Conservation (phyloP, 2,797 vertebrate species). For the Austrolebias charrua region DNA sequence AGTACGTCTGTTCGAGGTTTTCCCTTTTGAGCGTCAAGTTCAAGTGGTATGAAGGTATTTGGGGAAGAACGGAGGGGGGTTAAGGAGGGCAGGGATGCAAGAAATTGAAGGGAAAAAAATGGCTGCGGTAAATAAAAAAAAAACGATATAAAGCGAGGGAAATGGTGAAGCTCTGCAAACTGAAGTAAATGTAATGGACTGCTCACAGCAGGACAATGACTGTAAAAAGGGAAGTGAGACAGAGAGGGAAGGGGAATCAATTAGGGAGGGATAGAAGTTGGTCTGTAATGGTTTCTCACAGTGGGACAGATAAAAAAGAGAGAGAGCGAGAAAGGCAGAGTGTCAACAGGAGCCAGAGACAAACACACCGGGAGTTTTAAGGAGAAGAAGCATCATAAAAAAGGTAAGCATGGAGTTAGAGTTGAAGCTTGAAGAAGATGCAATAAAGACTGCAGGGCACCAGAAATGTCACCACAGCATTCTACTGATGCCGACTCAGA, state of each 20-base stretch:
- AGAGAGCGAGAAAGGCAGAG: slow-evolving; percentile 38
- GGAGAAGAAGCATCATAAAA: slow-evolving; percentile 52
- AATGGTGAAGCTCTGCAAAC: slow-evolving; percentile 66
- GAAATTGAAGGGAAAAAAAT: slow-evolving; percentile 31
- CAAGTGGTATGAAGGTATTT: slow-evolving; percentile 64
- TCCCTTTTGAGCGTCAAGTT: slow-evolving; percentile 50
- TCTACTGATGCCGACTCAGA: slow-evolving; percentile 44
- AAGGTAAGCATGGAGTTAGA: slow-evolving; percentile 42
- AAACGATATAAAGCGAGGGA: slow-evolving; percentile 33
- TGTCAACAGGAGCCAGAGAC: slow-evolving; percentile 54
- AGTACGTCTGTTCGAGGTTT: slow-evolving; percentile 26
- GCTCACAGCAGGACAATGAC: slow-evolving; percentile 71
- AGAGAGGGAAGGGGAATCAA: slow-evolving; percentile 69
- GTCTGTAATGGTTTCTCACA: slow-evolving; percentile 78
- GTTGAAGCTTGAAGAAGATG: slow-evolving; percentile 45
- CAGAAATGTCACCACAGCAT: slow-evolving; percentile 59
- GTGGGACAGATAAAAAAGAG: slow-evolving; percentile 54
- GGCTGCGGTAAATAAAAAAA: slow-evolving; percentile 11
- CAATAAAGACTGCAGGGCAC: slow-evolving; percentile 53
- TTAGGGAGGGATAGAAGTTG: slow-evolving; percentile 77
- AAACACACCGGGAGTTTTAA: slow-evolving; percentile 74
- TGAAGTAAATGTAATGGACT: slow-evolving; percentile 74
- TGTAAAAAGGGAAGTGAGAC: slow-evolving; percentile 41
- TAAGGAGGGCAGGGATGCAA: slow-evolving; percentile 51
- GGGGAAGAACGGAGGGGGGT: slow-evolving; percentile 40